Percentiles rank a stretch among this genome's conserved stretches.
phyloP scores from a whole-genome alignment of 2,888 invertebrate genomes.

The Ramazzottius varieornatus region DNA sequence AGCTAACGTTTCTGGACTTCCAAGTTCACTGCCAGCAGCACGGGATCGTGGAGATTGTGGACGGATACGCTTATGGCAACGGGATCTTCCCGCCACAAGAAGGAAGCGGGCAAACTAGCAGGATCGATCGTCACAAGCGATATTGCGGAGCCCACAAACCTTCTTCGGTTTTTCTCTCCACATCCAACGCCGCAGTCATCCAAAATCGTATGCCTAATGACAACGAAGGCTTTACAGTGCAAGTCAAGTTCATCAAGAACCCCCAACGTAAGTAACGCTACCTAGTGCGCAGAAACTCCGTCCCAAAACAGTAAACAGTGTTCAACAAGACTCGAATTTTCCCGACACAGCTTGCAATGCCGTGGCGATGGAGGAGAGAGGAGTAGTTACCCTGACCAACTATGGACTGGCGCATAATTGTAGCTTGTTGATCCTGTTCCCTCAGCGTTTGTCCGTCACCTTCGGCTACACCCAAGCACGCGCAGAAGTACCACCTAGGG shows the following conservation, averaged over 20 bases:
- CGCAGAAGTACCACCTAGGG: too few species aligned
- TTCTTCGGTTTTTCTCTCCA: neutral
- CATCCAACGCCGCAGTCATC: neutral
- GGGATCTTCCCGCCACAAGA: neutral
- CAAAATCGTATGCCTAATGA: neutral
- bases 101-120: neutral
- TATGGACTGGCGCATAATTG: neutral
- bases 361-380: neutral
- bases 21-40: neutral
- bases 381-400: neutral
- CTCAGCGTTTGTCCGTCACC: neutral
- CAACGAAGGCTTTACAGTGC: neutral
- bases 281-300: too few species aligned
- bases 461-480: too few species aligned
- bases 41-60: neutral
- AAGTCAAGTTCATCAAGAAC: neutral
- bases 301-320: too few species aligned
- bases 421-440: neutral
- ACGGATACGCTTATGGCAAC: neutral
- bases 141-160: neutral
- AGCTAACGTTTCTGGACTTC: neutral
- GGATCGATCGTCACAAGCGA: neutral
- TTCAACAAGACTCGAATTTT: too few species aligned
- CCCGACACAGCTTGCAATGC: neutral
- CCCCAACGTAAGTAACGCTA: neutral